phyloP scores from a whole-genome alignment of 2,113 vertebrate genomes.

The Gasterosteus aculeatus region DNA sequence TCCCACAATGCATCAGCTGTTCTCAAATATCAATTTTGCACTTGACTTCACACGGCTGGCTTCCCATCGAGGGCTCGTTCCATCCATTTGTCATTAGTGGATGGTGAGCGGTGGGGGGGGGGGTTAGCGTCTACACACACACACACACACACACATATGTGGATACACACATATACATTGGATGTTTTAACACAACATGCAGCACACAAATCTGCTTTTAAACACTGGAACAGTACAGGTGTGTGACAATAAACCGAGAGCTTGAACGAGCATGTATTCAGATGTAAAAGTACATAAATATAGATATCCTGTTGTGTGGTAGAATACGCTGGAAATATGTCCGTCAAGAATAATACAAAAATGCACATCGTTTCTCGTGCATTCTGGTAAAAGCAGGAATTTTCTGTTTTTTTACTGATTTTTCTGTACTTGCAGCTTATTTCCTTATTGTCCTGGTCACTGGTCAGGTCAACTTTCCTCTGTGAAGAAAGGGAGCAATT shows the following conservation, averaged over 20 bases:
- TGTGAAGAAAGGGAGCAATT: background rate
- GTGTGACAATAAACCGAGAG: background rate
- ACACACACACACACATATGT: background rate
- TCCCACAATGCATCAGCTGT: constrained; percentile 67
- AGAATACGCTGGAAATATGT: background rate
- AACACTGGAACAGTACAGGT: background rate
- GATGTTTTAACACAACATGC: constrained; percentile 1
- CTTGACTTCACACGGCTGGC: constrained; percentile 62
- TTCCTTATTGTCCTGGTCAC: background rate
- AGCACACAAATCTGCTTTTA: background rate
- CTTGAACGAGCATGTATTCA: background rate
- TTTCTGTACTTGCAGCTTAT: background rate
- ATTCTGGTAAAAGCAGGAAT: background rate
- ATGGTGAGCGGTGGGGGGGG: no score
- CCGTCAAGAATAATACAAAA: background rate
- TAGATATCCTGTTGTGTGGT: background rate
- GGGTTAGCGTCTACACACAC: background rate
- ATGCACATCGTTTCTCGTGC: no score
- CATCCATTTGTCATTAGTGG: constrained; percentile 60
- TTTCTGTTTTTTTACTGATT: background rate
- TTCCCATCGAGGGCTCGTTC: constrained; percentile 48
- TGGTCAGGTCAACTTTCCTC: background rate
- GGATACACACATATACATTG: background rate
- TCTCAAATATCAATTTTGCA: constrained; percentile 71
- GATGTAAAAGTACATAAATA: background rate